These are phyloP conservation scores for Hemithea aestivaria DNA, from an alignment of 2,888 invertebrate genomes.

Conservation along the genomic window DNA sequence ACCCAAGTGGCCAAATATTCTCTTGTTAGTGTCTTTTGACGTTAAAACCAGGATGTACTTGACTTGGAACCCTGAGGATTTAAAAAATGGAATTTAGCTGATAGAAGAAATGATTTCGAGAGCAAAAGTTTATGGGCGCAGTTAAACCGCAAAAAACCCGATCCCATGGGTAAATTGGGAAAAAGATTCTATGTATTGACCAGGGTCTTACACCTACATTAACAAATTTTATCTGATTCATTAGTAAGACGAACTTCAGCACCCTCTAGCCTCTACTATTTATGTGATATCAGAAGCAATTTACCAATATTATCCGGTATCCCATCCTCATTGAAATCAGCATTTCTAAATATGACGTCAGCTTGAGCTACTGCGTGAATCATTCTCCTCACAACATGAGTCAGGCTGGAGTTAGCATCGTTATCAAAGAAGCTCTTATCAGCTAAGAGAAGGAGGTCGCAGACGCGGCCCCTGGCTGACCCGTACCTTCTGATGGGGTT, in stretches of 20 bases:
- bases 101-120: too few relatives aligned
- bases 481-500: constrained; percentile 39
- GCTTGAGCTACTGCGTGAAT: constrained; percentile 73
- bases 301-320: constrained; percentile 74
- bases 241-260: too few relatives aligned
- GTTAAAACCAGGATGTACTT: constrained; percentile 71
- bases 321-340: constrained; percentile 76
- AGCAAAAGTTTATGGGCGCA: too few relatives aligned
- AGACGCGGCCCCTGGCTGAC: constrained; percentile 56
- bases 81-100: too few relatives aligned
- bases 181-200: too few relatives aligned
- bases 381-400: constrained; percentile 63
- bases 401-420: constrained; percentile 65
- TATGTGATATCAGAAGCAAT: too few relatives aligned
- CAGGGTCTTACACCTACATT: too few relatives aligned
- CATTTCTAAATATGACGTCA: constrained; percentile 74
- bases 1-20: constrained; percentile 59
- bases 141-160: too few relatives aligned
- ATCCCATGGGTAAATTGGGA: too few relatives aligned
- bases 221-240: too few relatives aligned
- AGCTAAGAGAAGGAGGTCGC: constrained; percentile 68
- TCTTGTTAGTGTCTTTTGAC: constrained; percentile 55
- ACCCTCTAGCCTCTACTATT: too few relatives aligned
- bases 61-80: constrained; percentile 63
- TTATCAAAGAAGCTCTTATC: constrained; percentile 68